Evolutionary conservation across 2,888 invertebrate species (phyloP), one percentile per base, ranked within the genome.

Genomic region (Elmis aenea): DNA sequence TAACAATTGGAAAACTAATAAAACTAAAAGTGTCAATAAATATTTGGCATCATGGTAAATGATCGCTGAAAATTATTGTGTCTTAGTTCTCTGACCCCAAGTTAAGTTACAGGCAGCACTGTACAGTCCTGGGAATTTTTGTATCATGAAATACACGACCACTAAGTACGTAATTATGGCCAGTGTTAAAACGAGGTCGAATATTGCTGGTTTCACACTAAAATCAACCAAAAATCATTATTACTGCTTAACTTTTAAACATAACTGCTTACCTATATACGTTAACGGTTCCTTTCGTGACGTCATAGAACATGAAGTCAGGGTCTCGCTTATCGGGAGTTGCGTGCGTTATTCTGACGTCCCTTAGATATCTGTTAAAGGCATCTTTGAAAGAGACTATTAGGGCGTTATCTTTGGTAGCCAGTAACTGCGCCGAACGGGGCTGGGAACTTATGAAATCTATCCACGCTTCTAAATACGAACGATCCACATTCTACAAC

Each of bases 201-300:
- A 97, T 36, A 96, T 84, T 5, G 97, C 97, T 45, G 97, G 97
- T 64, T 97, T 97, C 3, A 96, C 95, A 66, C 92, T 90, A 76
- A 54, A 81, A 79, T 42, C 56, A 50, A 54, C 5, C 5, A 8
- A 18, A 18, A 18, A 18, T 5, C 18, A 18, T 18, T 18, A 5
- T 18, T 18, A 18, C 5, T 18, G 8, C 18, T 8, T 6, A n/a
- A n/a, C n/a, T n/a, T n/a, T n/a, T n/a, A n/a, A 8, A 6, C 9
- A 5, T 13, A 13, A 20, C 5, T 28, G 59, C 67, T 68, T 69
- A 90, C 90, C 84, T 89, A 68, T 95, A 95, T 4, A 94, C 85
- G 67, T 85, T 85, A 50, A 96, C 76, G 13, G 73, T 75, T 14
- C 88, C 85, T 48, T 79, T 77, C 0, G 86, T 82, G 22, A 85